Percentiles rank a stretch among this genome's conserved stretches.
Conservation (phyloP, 1,140 invertebrate species). For the Rhagoletis zephyria region DNA sequence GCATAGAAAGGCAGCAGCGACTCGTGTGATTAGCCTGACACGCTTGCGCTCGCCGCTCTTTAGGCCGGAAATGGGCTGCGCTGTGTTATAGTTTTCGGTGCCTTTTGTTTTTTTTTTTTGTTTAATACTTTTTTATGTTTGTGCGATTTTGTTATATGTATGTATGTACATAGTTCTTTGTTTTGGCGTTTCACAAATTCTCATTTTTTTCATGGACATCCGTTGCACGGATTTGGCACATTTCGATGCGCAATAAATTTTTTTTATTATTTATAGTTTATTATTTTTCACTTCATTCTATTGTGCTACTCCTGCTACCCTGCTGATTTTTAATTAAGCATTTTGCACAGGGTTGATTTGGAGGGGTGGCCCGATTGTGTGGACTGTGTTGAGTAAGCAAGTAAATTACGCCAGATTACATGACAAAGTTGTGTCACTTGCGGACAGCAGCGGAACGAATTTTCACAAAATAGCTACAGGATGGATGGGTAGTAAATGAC, state of each 20-base stretch:
- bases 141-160: neutral
- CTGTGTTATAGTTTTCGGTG: slow-evolving; percentile 40
- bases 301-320: neutral
- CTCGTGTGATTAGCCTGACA: slow-evolving; percentile 45
- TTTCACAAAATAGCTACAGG: neutral
- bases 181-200: neutral
- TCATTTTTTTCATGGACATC: neutral
- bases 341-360: slow-evolving; percentile 34
- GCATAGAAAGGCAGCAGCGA: neutral
- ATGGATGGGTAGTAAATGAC: too few relatives aligned
- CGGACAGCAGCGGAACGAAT: slow-evolving; percentile 19
- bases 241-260: slow-evolving; percentile 41
- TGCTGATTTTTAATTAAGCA: slow-evolving; percentile 50
- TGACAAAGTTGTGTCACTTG: slow-evolving; percentile 48
- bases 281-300: slow-evolving; percentile 15
- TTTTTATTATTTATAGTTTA: neutral
- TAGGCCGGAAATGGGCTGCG: slow-evolving; percentile 42
- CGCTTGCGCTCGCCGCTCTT: slow-evolving; percentile 43
- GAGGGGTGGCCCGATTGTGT: neutral
- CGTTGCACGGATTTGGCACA: slow-evolving; percentile 30
- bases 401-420: slow-evolving; percentile 27
- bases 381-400: neutral
- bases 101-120: neutral
- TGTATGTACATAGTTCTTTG: neutral
- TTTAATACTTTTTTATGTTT: neutral